phyloP scores from a whole-genome alignment of 2,888 invertebrate species.

The Cacoxenus indagator region DNA sequence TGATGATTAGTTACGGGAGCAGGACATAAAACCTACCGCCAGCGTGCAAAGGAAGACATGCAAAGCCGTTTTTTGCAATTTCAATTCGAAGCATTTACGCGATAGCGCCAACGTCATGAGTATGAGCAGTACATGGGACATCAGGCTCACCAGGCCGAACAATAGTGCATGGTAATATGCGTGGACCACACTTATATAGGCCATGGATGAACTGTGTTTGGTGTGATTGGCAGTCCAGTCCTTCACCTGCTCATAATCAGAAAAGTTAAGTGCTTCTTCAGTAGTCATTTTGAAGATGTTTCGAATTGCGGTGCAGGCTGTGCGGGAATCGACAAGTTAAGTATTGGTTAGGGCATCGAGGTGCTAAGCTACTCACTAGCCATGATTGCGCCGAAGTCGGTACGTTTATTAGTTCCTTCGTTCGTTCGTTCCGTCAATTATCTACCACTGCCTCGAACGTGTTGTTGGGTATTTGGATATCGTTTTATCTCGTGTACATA shows the following conservation, averaged over 20 bases:
- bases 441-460: no score
- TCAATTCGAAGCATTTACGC: conserved; percentile 56
- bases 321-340: no score
- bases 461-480: no score
- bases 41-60: conserved; percentile 68
- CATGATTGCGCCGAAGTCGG: no score
- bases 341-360: no score
- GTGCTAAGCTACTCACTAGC: no score
- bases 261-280: background rate
- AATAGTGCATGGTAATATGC: conserved; percentile 12
- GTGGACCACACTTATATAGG: no score
- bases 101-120: conserved; percentile 47
- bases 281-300: no score
- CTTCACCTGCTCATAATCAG: background rate
- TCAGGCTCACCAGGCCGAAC: conserved; percentile 39
- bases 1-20: background rate
- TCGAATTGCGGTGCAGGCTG: no score
- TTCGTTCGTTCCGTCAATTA: no score
- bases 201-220: background rate
- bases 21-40: conserved; percentile 67
- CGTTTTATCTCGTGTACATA: background rate
- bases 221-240: background rate
- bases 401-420: no score
- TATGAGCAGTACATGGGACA: conserved; percentile 45
- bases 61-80: conserved; percentile 63